Percentiles rank a stretch among this genome's conserved stretches.
Evolutionary conservation across 2,888 invertebrate genomes (phyloP).

Genomic region (Agrochola circellaris): DNA sequence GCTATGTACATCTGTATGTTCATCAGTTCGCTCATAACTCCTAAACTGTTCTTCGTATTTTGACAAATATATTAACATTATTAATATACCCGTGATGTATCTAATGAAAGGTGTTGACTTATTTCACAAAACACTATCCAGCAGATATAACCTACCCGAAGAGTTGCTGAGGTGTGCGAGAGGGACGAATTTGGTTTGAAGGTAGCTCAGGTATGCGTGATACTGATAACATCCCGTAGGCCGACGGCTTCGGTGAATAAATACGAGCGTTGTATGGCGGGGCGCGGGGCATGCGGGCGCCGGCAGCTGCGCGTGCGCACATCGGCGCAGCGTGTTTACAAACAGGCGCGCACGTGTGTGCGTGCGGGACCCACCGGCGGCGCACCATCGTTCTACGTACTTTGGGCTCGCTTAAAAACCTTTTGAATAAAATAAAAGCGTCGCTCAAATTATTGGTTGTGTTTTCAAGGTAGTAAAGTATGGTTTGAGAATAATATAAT

Average conservation of each 20-base stretch:
- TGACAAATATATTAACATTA: too few relatives aligned
- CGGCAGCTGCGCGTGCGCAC: slow-evolving; percentile 80
- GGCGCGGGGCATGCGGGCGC: slow-evolving; percentile 30
- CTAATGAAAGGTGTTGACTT: too few relatives aligned
- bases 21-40: too few relatives aligned
- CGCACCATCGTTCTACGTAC: not conserved
- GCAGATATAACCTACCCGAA: slow-evolving; percentile 1
- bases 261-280: slow-evolving; percentile 1
- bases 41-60: too few relatives aligned
- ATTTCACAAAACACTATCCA: slow-evolving; percentile 11
- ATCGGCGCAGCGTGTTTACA: slow-evolving; percentile 69
- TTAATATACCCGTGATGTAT: too few relatives aligned
- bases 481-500: not conserved
- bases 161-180: not conserved
- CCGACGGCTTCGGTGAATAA: slow-evolving; percentile 33
- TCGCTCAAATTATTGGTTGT: not conserved
- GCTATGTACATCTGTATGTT: too few relatives aligned
- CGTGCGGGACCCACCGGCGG: slow-evolving; percentile 21
- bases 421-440: slow-evolving; percentile 7
- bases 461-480: not conserved
- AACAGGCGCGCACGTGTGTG: slow-evolving; percentile 63
- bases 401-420: not conserved
- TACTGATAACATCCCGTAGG: slow-evolving; percentile 42
- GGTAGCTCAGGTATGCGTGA: slow-evolving; percentile 53
- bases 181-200: slow-evolving; percentile 35